Evolutionary conservation across 2,888 invertebrate species (phyloP).

Genomic region (Cheilosia soror): DNA sequence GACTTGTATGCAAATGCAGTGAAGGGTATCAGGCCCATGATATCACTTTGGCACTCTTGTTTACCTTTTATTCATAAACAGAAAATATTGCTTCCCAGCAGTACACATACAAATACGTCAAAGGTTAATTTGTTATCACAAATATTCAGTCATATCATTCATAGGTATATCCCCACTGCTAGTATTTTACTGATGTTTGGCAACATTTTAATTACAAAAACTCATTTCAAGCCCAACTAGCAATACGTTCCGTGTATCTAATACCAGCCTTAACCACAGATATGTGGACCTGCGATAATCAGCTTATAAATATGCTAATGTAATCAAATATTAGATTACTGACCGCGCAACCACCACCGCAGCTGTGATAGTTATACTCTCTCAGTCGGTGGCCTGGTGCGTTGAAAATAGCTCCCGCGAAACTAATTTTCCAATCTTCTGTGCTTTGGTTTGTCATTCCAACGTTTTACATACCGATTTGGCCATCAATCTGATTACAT

Average conservation of each 20-base stretch:
- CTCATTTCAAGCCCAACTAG: conserved; percentile 16
- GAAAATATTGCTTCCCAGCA: no score
- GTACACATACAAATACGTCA: no score
- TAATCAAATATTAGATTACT: conserved; percentile 63
- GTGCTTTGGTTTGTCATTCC: conserved; percentile 19
- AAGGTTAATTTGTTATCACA: no score
- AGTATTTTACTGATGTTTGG: conserved; percentile 16
- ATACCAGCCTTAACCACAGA: neutral
- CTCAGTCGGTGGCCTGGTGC: neutral
- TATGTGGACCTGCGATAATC: conserved; percentile 38
- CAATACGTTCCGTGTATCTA: neutral
- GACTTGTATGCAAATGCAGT: no score
- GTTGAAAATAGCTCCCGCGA: neutral
- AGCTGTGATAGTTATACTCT: neutral
- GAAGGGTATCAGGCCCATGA: no score
- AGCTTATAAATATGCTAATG: conserved; percentile 69
- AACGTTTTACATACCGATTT: conserved; percentile 13
- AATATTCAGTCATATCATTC: no score
- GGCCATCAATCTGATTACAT: conserved; percentile 51
- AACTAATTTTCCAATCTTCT: conserved; percentile 28
- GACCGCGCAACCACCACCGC: conserved; percentile 31
- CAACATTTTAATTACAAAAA: conserved; percentile 37
- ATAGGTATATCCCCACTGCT: no score
- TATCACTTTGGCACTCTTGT: no score
- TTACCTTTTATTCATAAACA: no score